Evolutionary conservation across 2,888 invertebrate genomes (phyloP).

Genomic region (Adineta ricciae): DNA sequence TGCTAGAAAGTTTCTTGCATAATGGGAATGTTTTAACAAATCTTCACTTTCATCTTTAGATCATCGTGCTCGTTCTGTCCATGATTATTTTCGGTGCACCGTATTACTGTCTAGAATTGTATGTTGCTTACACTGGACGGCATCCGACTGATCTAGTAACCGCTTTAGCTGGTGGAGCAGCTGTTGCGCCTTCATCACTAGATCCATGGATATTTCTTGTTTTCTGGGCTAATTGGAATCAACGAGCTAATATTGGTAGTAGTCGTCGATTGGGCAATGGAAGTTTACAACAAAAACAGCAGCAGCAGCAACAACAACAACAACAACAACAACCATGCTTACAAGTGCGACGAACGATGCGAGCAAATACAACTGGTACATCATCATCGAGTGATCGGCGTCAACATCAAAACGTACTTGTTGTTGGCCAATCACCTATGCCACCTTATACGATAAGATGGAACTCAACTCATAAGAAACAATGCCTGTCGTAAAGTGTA

Average conservation of each 20-base stretch:
- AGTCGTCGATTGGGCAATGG: not conserved
- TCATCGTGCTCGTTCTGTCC: not conserved
- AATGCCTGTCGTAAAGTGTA: not conserved
- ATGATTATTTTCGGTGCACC: not conserved
- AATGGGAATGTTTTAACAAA: too few species aligned
- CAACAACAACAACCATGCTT: not conserved
- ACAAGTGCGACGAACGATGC: not conserved
- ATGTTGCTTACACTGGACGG: not conserved
- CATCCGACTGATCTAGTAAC: not conserved
- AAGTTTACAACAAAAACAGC: not conserved
- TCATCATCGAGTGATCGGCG: not conserved
- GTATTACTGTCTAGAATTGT: constrained; percentile 18
- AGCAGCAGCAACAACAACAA: not conserved
- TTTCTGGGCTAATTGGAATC: constrained; percentile 15
- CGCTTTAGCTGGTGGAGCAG: not conserved
- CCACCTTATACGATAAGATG: not conserved
- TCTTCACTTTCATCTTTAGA: too few species aligned
- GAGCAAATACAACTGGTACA: not conserved
- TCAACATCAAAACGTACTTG: not conserved
- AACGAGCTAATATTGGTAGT: not conserved
- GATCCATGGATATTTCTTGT: constrained; percentile 22
- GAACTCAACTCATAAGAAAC: not conserved
- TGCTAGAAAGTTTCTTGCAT: too few species aligned
- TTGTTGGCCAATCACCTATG: not conserved
- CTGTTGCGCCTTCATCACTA: not conserved